phyloP scores from a whole-genome alignment of 1,140 invertebrate species.

The Chrysoperla carnea region DNA sequence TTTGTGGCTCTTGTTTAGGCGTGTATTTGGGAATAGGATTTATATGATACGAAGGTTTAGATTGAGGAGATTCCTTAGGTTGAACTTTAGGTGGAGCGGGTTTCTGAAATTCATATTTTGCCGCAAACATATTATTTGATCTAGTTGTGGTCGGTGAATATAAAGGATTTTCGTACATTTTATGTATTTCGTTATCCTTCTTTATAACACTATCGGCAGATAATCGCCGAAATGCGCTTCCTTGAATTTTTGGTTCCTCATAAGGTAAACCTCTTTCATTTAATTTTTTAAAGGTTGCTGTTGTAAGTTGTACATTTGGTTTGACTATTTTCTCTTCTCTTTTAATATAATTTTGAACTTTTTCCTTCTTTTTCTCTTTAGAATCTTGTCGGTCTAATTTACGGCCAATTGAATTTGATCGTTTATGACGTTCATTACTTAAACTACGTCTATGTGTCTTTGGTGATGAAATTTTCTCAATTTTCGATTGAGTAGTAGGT shows the following conservation, averaged over 20 bases:
- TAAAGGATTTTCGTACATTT: too few relatives aligned
- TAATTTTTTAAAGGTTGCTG: neutral
- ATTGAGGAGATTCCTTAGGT: too few relatives aligned
- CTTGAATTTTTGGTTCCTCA: neutral
- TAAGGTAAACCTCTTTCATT: neutral
- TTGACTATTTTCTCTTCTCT: neutral
- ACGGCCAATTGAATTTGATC: neutral
- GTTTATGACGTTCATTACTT: neutral
- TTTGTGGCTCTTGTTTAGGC: too few relatives aligned
- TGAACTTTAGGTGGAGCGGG: too few relatives aligned
- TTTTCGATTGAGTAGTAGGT: neutral
- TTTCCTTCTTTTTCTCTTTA: neutral
- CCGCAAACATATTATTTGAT: too few relatives aligned
- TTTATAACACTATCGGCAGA: too few relatives aligned
- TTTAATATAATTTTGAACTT: neutral
- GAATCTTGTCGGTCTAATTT: neutral
- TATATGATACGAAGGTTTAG: too few relatives aligned
- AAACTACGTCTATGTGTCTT: neutral
- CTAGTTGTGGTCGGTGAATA: too few relatives aligned
- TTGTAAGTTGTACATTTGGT: neutral
- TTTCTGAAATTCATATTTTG: too few relatives aligned
- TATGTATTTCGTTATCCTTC: too few relatives aligned
- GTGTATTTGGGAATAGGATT: too few relatives aligned
- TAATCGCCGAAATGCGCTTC: neutral
- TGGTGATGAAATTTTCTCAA: conserved; percentile 1